Evolutionary conservation across 2,113 vertebrate genomes (phyloP).

Genomic region (Myanophis thanlyinensis): DNA sequence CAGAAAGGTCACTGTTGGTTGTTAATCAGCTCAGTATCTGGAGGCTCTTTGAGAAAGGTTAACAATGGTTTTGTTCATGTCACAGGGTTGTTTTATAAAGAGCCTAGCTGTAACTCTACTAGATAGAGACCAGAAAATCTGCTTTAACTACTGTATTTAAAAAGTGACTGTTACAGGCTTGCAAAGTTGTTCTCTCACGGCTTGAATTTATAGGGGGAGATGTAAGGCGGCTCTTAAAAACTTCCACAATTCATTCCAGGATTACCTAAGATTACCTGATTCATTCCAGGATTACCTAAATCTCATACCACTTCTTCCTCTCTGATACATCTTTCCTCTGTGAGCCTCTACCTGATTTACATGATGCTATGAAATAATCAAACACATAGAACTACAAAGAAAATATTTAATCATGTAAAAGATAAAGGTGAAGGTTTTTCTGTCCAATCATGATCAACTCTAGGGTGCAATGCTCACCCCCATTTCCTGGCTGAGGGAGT

Average conservation of each 20-base stretch:
- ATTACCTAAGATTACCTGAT: background rate
- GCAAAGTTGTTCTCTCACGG: background rate
- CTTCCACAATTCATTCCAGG: background rate
- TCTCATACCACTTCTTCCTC: background rate
- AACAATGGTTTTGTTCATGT: background rate
- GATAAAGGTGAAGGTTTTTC: no score
- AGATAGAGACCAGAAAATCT: background rate
- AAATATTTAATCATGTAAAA: background rate
- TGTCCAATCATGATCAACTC: no score
- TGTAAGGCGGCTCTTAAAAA: background rate
- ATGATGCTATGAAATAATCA: background rate
- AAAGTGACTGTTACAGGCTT: background rate
- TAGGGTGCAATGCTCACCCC: background rate
- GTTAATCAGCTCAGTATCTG: conserved; percentile 37
- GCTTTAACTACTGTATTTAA: background rate
- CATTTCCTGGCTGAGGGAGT: background rate
- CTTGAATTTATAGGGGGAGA: background rate
- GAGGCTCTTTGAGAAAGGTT: conserved; percentile 23
- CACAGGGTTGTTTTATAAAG: background rate
- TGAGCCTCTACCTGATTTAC: background rate
- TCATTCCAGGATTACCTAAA: background rate
- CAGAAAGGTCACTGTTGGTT: conserved; percentile 14
- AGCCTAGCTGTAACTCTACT: background rate
- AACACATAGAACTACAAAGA: background rate
- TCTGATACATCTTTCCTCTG: background rate